Evolutionary conservation across 2,888 invertebrate genomes (phyloP), one percentile per base, ranked within the genome.

Genomic region (Listrodromus nycthemerus): DNA sequence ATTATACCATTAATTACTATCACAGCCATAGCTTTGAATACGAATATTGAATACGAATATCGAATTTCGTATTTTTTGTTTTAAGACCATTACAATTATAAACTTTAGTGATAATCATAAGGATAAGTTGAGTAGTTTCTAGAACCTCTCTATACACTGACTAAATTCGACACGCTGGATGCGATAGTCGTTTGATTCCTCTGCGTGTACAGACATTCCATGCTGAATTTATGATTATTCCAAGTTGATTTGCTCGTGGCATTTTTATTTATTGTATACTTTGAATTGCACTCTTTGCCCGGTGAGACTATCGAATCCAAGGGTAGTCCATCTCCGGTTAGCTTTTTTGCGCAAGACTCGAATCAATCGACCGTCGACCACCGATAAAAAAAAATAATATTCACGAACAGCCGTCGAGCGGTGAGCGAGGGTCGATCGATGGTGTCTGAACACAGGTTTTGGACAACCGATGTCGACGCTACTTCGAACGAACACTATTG

Each of bases 11-110:
- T 91, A 92, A 80, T 82, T 85, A 88, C 87, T 87, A 93, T 93
- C 93, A 93, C 93, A 93, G 93, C 93, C 93, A 92, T 92, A 92
- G 93, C 93, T 93, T 93, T 93, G 93, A 92, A 93, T 92, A 93
- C 92, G 92, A 93, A 92, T 90, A 86, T 90, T 83, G 85, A 80
- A 86, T 91, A 82, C 93, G 92, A 93, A 93, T 90, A 86, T 90
- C 82, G 85, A 70, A 82, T 85, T 92, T 92, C 92, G 92, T 91
- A 93, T 91, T 45, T 75, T 65, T 70, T 67, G 52, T 65, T 77
- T 21, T 21, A 91, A 91, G 90, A 93, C 89, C 89, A 90, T 89
- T 90, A 90, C 87, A 91, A 91, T 90, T 89, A 92, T 91, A 90
- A 74, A 86, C 86, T 80, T 89, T 89, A 88, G 89, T 87, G 87